phyloP scores from a whole-genome alignment of 2,888 invertebrate genomes.

The Allygus modestus region DNA sequence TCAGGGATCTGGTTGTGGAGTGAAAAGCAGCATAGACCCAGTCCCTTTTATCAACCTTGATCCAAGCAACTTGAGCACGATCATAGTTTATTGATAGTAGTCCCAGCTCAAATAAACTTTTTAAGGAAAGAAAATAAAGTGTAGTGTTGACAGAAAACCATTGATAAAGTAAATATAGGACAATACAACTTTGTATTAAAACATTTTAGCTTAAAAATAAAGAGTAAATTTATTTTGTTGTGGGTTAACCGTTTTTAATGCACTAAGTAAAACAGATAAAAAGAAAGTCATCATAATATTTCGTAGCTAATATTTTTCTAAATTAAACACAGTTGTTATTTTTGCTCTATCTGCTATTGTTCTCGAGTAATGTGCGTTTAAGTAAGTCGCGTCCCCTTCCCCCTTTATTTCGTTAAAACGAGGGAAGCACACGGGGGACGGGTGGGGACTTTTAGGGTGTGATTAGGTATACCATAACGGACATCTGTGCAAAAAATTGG shows the following conservation, averaged over 20 bases:
- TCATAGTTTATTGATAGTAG: too few relatives aligned
- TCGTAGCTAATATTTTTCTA: constrained; percentile 28
- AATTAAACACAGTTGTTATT: constrained; percentile 5
- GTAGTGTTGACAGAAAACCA: not conserved
- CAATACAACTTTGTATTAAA: not conserved
- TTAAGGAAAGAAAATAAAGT: constrained; percentile 9
- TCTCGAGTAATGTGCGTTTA: constrained; percentile 9
- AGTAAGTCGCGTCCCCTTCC: not conserved
- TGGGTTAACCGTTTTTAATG: not conserved
- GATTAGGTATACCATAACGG: constrained; percentile 36
- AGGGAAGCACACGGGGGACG: not conserved
- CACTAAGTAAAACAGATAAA: not conserved
- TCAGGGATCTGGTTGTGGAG: too few relatives aligned
- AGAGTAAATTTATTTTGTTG: not conserved
- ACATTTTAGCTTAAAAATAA: constrained; percentile 26
- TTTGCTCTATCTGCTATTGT: not conserved
- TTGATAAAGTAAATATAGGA: constrained; percentile 31
- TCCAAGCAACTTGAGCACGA: too few relatives aligned
- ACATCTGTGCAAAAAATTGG: constrained; percentile 25
- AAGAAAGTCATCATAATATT: constrained; percentile 28
- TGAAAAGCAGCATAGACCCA: too few relatives aligned
- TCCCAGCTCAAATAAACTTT: not conserved
- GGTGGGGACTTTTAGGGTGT: constrained; percentile 27
- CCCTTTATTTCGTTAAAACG: constrained; percentile 1
- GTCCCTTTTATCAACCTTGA: too few relatives aligned